phyloP scores from a whole-genome alignment of 2,888 invertebrate species.

The Ganaspis brasiliensis region DNA sequence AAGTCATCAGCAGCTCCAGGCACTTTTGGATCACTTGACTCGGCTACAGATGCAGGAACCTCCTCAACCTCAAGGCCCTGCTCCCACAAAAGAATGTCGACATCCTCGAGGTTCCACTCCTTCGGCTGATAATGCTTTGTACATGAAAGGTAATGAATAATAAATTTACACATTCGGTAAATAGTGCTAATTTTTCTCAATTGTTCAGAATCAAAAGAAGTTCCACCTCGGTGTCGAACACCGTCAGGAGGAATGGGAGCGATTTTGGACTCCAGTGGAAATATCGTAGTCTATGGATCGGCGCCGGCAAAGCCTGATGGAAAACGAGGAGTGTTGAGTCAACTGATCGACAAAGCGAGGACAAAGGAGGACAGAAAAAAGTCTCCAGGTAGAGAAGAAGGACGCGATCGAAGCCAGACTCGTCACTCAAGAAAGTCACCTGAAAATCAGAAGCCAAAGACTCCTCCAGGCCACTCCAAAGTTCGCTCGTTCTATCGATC shows the following conservation, averaged over 20 bases:
- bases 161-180: slow-evolving; percentile 1
- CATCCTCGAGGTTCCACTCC: slow-evolving; percentile 70
- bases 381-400: slow-evolving; percentile 76
- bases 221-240: slow-evolving; percentile 75
- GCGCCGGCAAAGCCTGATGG: slow-evolving; percentile 70
- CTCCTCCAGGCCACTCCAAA: slow-evolving; percentile 76
- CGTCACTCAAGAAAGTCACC: slow-evolving; percentile 78
- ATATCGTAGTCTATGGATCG: slow-evolving; percentile 76
- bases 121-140: slow-evolving; percentile 77
- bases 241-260: slow-evolving; percentile 75
- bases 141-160: slow-evolving; percentile 76
- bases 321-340: slow-evolving; percentile 81
- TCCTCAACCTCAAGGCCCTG: slow-evolving; percentile 65
- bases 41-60: slow-evolving; percentile 78
- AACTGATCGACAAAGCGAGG: slow-evolving; percentile 83
- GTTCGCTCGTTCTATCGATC: slow-evolving; percentile 77
- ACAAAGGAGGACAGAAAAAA: slow-evolving; percentile 81
- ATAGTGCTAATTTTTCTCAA: slow-evolving; percentile 22
- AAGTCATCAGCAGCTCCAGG: slow-evolving; percentile 82
- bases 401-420: slow-evolving; percentile 74
- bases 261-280: slow-evolving; percentile 76
- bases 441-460: slow-evolving; percentile 75
- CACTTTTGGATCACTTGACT: slow-evolving; percentile 82
- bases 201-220: slow-evolving; percentile 73
- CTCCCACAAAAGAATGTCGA: slow-evolving; percentile 75